phyloP scores from a whole-genome alignment of 2,797 vertebrate genomes.

The Trachops cirrhosus region DNA sequence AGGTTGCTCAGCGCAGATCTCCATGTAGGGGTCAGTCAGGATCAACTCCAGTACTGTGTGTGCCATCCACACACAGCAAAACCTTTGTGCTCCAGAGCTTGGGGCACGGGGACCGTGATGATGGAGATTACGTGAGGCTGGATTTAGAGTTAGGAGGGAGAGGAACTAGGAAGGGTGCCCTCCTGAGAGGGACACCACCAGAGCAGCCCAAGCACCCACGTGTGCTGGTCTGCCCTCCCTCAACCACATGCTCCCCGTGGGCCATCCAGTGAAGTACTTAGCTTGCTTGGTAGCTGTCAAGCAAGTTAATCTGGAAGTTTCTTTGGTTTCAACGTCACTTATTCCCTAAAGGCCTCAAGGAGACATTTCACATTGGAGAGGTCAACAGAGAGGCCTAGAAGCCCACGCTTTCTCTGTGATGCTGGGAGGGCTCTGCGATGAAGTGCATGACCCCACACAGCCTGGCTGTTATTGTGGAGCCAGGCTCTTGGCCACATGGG shows the following conservation, averaged over 20 bases:
- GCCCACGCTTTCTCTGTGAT: not conserved
- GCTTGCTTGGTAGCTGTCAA: not conserved
- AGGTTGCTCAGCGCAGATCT: not conserved
- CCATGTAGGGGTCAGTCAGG: not conserved
- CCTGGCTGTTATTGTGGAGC: not conserved
- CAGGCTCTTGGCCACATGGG: not conserved
- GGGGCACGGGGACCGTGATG: not conserved
- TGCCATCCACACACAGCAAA: not conserved
- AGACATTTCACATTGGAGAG: not conserved
- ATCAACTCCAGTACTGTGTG: fast-evolving
- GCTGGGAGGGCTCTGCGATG: not conserved
- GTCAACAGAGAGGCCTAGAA: not conserved
- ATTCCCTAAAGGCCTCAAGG: not conserved
- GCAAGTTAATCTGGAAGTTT: not conserved
- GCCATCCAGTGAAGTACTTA: not conserved
- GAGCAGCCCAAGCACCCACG: not conserved
- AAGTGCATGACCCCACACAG: not conserved
- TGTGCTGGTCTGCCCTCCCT: not conserved
- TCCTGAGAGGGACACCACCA: not conserved
- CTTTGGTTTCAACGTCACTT: not conserved
- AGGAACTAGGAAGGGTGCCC: not conserved
- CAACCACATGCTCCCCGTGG: not conserved
- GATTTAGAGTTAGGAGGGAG: not conserved
- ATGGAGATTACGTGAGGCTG: fast-evolving
- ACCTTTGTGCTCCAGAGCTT: not conserved